Evolutionary conservation across 2,113 vertebrate genomes (phyloP).

Genomic region (Taxidea taxus): DNA sequence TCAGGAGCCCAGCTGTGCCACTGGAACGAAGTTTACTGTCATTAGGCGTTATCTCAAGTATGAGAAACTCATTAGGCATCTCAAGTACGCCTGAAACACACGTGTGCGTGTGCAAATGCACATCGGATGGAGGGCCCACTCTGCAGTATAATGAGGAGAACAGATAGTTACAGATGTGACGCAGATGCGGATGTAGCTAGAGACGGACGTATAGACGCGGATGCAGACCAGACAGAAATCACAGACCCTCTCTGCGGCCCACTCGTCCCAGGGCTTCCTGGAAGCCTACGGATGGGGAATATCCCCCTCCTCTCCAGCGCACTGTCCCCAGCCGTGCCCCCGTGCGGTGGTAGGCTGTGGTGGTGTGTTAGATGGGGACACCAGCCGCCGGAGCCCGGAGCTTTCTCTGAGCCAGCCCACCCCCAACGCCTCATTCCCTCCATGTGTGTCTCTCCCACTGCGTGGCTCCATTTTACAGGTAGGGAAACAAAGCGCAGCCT

Average conservation of each 20-base stretch:
- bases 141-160: background rate
- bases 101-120: background rate
- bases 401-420: background rate
- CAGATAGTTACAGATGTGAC: background rate
- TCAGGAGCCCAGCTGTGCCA: background rate
- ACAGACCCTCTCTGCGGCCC: background rate
- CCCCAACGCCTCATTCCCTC: background rate
- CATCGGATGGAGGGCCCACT: background rate
- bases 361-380: too few species aligned
- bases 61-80: background rate
- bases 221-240: background rate
- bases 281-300: background rate
- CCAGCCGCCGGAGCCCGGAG: background rate
- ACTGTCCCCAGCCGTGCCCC: accelerated
- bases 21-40: background rate
- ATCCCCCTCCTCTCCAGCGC: background rate
- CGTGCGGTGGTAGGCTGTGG: accelerated
- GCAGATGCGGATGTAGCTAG: background rate
- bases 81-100: background rate
- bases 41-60: background rate
- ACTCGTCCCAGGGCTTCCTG: background rate
- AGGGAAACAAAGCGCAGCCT: background rate
- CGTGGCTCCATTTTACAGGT: background rate
- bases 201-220: background rate
- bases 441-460: background rate